Evolutionary conservation across 2,113 vertebrate species (phyloP).

Genomic region (Axis porcinus): DNA sequence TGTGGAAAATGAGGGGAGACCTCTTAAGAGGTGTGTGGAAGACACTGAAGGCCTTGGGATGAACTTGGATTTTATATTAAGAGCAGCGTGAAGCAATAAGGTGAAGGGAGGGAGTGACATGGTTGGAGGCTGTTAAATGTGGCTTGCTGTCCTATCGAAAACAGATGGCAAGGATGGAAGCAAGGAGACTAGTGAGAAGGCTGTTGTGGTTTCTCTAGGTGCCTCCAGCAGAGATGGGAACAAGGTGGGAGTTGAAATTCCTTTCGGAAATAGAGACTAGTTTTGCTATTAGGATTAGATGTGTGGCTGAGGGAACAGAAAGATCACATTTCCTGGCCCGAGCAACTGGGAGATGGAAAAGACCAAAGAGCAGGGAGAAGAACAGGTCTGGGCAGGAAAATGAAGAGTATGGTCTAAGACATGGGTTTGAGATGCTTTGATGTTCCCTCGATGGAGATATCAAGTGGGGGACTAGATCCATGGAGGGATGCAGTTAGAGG

Average conservation of each 20-base stretch:
- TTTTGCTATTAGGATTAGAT: neutral
- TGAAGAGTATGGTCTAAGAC: neutral
- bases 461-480: neutral
- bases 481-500: neutral
- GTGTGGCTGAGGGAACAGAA: neutral
- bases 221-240: neutral
- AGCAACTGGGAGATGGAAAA: neutral
- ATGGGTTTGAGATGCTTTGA: neutral
- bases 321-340: neutral
- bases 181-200: neutral
- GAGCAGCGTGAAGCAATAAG: neutral
- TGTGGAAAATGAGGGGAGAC: neutral
- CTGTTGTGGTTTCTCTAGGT: neutral
- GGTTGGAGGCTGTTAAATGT: neutral
- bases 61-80: neutral
- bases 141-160: neutral
- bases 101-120: neutral
- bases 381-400: neutral
- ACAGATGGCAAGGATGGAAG: neutral
- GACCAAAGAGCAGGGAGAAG: neutral
- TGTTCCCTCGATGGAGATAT: neutral
- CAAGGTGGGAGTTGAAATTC: neutral
- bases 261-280: neutral
- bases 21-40: neutral
- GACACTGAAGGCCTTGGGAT: neutral